Evolutionary conservation across 92 coral and sea anemone species (phyloP).

Genomic region (Zoanthus sansibaricus): DNA sequence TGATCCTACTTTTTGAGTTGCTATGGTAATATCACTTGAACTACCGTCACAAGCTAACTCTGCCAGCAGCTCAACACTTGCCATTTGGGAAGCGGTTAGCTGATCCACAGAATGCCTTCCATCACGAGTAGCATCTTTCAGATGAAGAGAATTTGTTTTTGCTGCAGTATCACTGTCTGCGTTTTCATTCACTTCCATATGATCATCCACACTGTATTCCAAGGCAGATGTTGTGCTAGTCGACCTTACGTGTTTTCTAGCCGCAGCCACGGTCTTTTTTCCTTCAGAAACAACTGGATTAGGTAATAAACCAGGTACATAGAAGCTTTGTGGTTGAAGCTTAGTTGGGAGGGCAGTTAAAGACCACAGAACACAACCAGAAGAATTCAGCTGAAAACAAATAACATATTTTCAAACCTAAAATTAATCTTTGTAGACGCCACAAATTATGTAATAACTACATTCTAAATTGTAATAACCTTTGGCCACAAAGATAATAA

Average conservation of each 20-base stretch:
- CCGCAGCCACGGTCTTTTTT: slow-evolving; percentile 38
- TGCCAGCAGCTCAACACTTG: slow-evolving; percentile 73
- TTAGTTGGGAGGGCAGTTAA: slow-evolving; percentile 68
- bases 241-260: background rate
- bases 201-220: background rate
- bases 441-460: too few species aligned
- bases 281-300: slow-evolving; percentile 57
- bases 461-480: too few species aligned
- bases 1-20: slow-evolving; percentile 45
- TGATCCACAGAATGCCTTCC: slow-evolving; percentile 9
- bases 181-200: background rate
- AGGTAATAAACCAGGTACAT: slow-evolving; percentile 89
- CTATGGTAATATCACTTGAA: slow-evolving; percentile 45
- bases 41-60: slow-evolving; percentile 71
- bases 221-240: background rate
- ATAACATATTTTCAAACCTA: background rate
- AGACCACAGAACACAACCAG: slow-evolving; percentile 76
- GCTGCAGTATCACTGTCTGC: background rate
- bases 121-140: background rate
- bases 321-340: slow-evolving; percentile 43
- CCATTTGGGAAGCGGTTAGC: slow-evolving; percentile 85
- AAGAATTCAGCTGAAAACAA: slow-evolving; percentile 27
- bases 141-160: background rate
- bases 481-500: too few species aligned
- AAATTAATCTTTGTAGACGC: too few species aligned